A percentile compares a stretch with the other conserved stretches of the same genome.
Conservation (phyloP, 2,113 vertebrate species). For the Promerops cafer region DNA sequence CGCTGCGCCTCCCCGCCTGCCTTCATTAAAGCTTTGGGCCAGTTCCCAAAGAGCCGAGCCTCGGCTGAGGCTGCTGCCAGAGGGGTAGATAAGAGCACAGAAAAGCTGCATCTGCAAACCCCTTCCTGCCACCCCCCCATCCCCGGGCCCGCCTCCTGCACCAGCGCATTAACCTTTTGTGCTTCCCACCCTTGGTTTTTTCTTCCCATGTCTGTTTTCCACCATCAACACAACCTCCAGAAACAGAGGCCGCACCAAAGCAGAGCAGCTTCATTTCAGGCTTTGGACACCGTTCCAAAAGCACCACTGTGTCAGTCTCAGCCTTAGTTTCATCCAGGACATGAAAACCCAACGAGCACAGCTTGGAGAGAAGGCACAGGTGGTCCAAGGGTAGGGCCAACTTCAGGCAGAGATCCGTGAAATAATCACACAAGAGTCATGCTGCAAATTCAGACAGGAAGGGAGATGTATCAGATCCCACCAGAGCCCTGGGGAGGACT, state of each 20-base stretch:
- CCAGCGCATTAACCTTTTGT: background rate
- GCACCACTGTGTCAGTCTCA: background rate
- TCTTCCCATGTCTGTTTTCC: background rate
- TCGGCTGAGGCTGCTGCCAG: background rate
- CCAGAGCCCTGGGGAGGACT: background rate
- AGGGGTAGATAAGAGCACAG: background rate
- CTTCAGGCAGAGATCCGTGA: background rate
- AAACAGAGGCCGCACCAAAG: background rate
- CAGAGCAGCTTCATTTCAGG: background rate
- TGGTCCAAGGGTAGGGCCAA: background rate
- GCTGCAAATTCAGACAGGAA: background rate
- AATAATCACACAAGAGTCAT: background rate
- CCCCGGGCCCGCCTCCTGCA: background rate
- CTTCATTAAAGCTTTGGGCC: constrained; percentile 17
- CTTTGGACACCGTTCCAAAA: background rate
- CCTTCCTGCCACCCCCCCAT: background rate
- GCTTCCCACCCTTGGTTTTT: background rate
- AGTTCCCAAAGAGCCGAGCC: background rate
- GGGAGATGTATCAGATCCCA: background rate
- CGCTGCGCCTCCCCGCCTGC: background rate
- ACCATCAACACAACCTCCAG: background rate
- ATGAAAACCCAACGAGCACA: fast-evolving
- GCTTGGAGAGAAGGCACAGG: background rate
- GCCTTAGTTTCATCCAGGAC: background rate
- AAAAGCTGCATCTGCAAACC: background rate